Evolutionary conservation across 2,797 vertebrate species (phyloP), one percentile per base, ranked within the genome.

Genomic region (Siniperca scherzeri): DNA sequence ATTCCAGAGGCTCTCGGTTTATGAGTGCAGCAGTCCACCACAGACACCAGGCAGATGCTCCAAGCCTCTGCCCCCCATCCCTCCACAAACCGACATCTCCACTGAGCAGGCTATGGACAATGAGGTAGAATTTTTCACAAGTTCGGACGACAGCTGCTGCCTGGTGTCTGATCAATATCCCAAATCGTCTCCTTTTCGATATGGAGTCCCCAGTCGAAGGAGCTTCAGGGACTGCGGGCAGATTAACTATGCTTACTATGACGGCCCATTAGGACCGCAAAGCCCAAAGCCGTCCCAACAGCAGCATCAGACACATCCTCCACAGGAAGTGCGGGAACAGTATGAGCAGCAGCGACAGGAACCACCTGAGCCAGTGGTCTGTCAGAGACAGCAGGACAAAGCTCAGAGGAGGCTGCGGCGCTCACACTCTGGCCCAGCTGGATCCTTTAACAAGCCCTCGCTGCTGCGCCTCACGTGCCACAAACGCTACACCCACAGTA

Each of bases 391-490:
- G 65, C 93, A 94, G 76, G 93, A 96, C 57, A 95, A 94, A 50
- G 74, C 94, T 88, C 98, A 97, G 86, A 96, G 97, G 16, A 95
- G 94, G 82, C 89, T 99, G 16, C 93, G 97, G 5, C 95, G 99
- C 74, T 99, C 97, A 1, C 97, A 98, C 83, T 99, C 98, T 0
- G 98, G 98, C 21, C 99, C 99, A 0, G 97, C 98, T 0, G 98
- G 98, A 27, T 98, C 98, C 80, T 98, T 98, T 68, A 96, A 97
- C 91, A 99, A 99, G 92, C 96, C 96, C 0, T 86, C 90, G 0
- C 90, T 94, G 42, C 82, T 96, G n/a, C 96, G 96, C 56, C 81
- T 95, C 25, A 88, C 95, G 8, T 91, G 95, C 93, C 94, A 94
- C 36, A 96, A 95, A 60, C 93, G 94, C 36, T 92, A 96, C 79